These are phyloP conservation scores for Sparidentex hasta DNA, from an alignment of 2,797 vertebrate species.

Conservation along the genomic window DNA sequence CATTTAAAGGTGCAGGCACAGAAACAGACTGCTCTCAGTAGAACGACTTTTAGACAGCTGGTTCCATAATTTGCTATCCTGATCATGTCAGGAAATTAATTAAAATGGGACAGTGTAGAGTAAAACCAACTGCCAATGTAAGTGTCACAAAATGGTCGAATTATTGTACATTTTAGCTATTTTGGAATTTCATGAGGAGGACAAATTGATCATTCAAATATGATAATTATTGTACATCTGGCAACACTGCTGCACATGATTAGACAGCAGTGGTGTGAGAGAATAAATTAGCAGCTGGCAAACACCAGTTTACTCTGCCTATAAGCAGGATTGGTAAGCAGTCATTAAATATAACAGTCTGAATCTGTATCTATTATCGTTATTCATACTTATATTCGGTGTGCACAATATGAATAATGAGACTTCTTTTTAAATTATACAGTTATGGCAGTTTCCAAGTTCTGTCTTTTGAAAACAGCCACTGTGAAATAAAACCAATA, in stretches of 20 bases:
- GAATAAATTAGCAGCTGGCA: background rate
- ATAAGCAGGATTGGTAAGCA: background rate
- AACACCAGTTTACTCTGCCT: background rate
- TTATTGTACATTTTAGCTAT: too few species aligned
- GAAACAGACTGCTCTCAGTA: too few species aligned
- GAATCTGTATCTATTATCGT: background rate
- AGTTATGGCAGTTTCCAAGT: background rate
- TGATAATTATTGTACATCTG: too few species aligned
- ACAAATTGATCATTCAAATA: too few species aligned
- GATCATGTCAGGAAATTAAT: too few species aligned
- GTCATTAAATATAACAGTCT: background rate
- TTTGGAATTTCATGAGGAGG: too few species aligned
- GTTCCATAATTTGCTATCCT: too few species aligned
- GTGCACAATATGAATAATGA: background rate
- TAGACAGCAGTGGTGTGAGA: background rate
- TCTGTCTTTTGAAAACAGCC: background rate
- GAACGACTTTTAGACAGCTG: too few species aligned
- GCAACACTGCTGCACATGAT: background rate
- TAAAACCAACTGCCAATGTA: too few species aligned
- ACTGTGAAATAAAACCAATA: conserved; percentile 3
- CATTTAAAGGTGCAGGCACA: too few species aligned
- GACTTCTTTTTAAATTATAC: background rate
- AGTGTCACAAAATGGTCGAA: too few species aligned
- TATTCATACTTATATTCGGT: background rate
- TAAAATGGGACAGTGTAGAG: too few species aligned